A percentile compares a stretch with the other conserved stretches of the same genome.
These are phyloP conservation scores for Drosophila orosa DNA, from an alignment of 1,140 invertebrate genomes.

Conservation along the genomic window DNA sequence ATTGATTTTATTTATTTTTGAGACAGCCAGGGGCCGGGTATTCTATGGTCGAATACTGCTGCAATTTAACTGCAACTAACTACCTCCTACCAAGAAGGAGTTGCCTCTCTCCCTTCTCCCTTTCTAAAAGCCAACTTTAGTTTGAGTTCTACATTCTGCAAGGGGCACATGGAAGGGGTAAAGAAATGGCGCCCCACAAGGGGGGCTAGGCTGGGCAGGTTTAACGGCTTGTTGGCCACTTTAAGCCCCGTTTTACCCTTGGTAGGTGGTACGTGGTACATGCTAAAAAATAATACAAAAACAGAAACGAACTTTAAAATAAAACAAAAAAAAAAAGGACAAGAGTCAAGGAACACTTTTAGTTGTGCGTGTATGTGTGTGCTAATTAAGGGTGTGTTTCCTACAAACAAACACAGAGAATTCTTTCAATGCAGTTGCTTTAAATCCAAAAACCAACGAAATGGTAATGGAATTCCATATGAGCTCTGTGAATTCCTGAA, in stretches of 20 bases:
- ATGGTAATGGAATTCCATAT: not conserved
- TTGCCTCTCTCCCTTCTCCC: not conserved
- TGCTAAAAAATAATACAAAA: slow-evolving; percentile 13
- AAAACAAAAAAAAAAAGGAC: slow-evolving; percentile 20
- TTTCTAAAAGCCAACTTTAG: slow-evolving; percentile 34
- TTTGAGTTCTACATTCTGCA: slow-evolving; percentile 27
- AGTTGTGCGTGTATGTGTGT: slow-evolving; percentile 2
- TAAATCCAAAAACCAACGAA: not conserved
- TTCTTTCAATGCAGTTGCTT: not conserved
- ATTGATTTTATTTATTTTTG: too few relatives aligned
- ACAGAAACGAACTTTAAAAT: slow-evolving; percentile 39
- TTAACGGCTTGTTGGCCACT: slow-evolving; percentile 80
- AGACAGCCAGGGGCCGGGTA: not conserved
- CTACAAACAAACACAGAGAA: not conserved
- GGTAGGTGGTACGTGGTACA: slow-evolving; percentile 11
- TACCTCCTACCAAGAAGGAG: not conserved
- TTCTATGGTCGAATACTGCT: not conserved
- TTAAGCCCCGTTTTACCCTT: slow-evolving; percentile 62
- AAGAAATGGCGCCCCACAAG: not conserved
- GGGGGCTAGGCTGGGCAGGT: slow-evolving; percentile 34
- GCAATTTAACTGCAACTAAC: too few relatives aligned
- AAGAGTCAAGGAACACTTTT: slow-evolving; percentile 1
- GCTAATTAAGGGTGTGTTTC: slow-evolving; percentile 19
- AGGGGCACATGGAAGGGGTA: not conserved
- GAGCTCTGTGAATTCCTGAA: not conserved